Percentiles rank a stretch among this genome's conserved stretches.
Conservation (phyloP, 2,797 vertebrate species). For the Amniataba percoides region DNA sequence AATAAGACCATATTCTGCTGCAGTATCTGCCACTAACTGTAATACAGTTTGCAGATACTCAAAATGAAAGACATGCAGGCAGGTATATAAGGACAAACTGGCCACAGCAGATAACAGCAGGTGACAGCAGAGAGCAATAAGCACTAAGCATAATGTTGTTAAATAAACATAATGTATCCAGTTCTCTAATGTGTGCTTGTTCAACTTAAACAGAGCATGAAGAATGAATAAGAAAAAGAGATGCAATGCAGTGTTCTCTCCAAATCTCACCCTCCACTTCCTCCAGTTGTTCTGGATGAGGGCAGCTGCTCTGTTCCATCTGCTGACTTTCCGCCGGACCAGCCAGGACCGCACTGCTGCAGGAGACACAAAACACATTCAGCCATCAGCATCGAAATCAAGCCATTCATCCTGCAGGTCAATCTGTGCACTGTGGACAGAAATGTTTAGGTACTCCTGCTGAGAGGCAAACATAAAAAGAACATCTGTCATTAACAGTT, state of each 20-base stretch:
- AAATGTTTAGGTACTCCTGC: not conserved
- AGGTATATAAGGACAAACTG: not conserved
- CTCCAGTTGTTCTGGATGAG: conserved; percentile 90
- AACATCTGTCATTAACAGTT: conserved; percentile 32
- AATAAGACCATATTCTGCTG: not conserved
- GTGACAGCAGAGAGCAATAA: not conserved
- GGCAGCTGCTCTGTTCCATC: conserved; percentile 85
- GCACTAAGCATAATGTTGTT: not conserved
- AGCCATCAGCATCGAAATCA: not conserved
- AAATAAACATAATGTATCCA: not conserved
- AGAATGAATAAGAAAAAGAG: conserved; percentile 3
- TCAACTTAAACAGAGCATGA: not conserved
- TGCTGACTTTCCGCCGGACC: conserved; percentile 85
- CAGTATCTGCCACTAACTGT: not conserved
- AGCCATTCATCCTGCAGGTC: conserved; percentile 1
- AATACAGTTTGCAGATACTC: not conserved
- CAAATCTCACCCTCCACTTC: conserved; percentile 89
- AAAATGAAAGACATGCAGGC: not conserved
- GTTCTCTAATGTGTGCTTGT: not conserved
- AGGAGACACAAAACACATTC: conserved; percentile 28
- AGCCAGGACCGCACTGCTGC: conserved; percentile 91
- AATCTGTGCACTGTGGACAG: not conserved
- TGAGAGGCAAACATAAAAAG: conserved; percentile 6
- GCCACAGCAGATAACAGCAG: not conserved
- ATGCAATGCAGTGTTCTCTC: not conserved